These are phyloP conservation scores for Berghia stephanieae DNA, from an alignment of 1,140 invertebrate genomes.

Conservation along the genomic window DNA sequence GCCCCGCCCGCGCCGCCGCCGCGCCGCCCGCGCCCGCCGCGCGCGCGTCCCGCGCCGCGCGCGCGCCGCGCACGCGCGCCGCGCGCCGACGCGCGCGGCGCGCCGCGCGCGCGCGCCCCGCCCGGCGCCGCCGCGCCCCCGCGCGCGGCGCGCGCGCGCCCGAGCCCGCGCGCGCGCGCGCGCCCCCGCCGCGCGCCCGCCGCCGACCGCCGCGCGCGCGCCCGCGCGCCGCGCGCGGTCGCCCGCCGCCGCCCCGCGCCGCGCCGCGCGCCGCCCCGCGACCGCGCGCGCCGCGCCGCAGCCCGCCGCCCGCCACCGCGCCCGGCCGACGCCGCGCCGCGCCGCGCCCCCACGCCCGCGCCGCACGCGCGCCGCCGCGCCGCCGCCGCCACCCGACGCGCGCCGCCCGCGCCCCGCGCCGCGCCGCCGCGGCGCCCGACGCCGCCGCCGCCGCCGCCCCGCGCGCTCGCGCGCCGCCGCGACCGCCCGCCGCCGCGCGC, in stretches of 20 bases:
- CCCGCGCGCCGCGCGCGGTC: not conserved
- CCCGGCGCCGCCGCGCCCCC: not conserved
- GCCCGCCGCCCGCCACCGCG: not conserved
- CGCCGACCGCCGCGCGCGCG: not conserved
- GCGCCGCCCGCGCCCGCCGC: not conserved
- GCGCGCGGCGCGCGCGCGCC: not conserved
- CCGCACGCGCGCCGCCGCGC: not conserved
- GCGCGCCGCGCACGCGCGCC: not conserved
- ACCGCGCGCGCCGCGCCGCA: not conserved
- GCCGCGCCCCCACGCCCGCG: not conserved
- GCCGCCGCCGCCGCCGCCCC: not conserved
- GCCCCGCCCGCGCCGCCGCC: not conserved
- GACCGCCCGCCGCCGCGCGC: not conserved
- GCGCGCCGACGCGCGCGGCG: constrained; percentile 1
- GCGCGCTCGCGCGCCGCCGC: not conserved
- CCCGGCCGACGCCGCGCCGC: not conserved
- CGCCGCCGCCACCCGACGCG: not conserved
- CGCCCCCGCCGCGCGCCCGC: not conserved
- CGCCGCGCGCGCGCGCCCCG: not conserved
- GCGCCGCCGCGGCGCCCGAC: not conserved
- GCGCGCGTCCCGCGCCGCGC: not conserved
- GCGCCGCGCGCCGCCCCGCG: not conserved
- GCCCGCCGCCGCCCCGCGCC: not conserved
- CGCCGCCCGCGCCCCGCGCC: no score
- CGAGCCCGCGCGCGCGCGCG: not conserved